A percentile compares a stretch with the other conserved stretches of the same genome.
Conservation (phyloP, 2,113 vertebrate genomes). For the Ciconia stormi region DNA sequence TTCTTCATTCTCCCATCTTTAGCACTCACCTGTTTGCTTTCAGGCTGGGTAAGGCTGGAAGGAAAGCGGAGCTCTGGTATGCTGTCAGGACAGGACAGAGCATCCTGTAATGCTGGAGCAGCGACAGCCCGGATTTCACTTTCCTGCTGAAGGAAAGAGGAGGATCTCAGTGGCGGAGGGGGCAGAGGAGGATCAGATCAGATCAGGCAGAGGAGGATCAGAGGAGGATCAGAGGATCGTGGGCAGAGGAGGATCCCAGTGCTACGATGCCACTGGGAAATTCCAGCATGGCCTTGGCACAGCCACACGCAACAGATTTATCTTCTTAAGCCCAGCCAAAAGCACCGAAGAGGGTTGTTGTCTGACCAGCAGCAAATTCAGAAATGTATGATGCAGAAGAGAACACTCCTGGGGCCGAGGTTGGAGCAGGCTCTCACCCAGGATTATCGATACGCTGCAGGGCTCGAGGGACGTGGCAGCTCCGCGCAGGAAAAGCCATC, state of each 20-base stretch:
- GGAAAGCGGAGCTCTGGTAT: background rate
- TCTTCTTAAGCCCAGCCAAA: background rate
- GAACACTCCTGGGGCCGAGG: background rate
- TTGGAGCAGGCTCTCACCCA: background rate
- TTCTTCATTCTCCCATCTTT: background rate
- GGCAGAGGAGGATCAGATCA: background rate
- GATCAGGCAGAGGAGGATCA: too few relatives aligned
- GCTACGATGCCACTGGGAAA: background rate
- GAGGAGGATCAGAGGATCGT: too few relatives aligned
- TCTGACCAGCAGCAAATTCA: background rate
- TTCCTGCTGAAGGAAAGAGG: background rate
- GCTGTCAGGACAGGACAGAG: background rate
- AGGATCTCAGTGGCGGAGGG: fast-evolving
- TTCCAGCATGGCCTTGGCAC: background rate
- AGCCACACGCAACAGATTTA: background rate
- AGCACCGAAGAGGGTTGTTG: background rate
- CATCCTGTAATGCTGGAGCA: background rate
- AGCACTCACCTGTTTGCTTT: background rate
- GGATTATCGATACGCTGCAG: too few relatives aligned
- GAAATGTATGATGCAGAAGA: background rate
- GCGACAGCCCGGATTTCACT: background rate
- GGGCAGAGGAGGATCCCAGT: background rate
- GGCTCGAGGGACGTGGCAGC: background rate
- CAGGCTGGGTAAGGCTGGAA: background rate
- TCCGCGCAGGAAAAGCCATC: background rate